A percentile compares a stretch with the other conserved stretches of the same genome.
Evolutionary conservation across 2,888 invertebrate species (phyloP).

Genomic region (Andrena praecox): DNA sequence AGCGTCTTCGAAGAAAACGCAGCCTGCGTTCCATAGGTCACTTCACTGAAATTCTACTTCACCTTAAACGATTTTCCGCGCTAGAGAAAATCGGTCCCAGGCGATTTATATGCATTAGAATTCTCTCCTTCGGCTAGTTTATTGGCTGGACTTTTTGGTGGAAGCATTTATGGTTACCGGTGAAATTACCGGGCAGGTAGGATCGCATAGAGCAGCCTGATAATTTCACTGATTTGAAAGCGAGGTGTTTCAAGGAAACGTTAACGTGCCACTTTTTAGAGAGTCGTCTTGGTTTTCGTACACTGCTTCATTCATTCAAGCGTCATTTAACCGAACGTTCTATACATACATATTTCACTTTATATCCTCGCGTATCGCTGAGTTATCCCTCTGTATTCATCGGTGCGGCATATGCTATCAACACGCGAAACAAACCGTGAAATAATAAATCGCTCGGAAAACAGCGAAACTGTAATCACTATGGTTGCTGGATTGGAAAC

Average conservation of each 20-base stretch:
- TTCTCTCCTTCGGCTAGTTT: neutral
- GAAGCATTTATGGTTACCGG: neutral
- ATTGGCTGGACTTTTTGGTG: neutral
- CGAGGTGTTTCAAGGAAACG: neutral
- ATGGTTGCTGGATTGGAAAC: neutral
- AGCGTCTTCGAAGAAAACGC: neutral
- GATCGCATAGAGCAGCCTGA: neutral
- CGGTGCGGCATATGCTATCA: neutral
- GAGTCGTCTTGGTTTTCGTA: neutral
- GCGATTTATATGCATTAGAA: neutral
- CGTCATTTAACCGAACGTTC: neutral
- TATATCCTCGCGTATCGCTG: neutral
- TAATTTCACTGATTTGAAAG: neutral
- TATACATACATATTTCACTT: neutral
- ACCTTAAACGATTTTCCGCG: neutral
- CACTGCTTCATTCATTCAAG: neutral
- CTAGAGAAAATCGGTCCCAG: neutral
- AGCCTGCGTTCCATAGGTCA: neutral
- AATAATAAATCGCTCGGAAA: slow-evolving; percentile 16
- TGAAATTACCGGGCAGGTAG: neutral
- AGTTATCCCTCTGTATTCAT: neutral
- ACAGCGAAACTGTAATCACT: slow-evolving; percentile 8
- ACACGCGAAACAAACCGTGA: slow-evolving; percentile 12
- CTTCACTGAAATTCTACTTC: neutral
- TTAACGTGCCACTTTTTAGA: neutral